Percentiles rank a stretch among this genome's conserved stretches.
These are phyloP conservation scores for Tor tambroides DNA, from an alignment of 2,113 vertebrate genomes.

Conservation along the genomic window DNA sequence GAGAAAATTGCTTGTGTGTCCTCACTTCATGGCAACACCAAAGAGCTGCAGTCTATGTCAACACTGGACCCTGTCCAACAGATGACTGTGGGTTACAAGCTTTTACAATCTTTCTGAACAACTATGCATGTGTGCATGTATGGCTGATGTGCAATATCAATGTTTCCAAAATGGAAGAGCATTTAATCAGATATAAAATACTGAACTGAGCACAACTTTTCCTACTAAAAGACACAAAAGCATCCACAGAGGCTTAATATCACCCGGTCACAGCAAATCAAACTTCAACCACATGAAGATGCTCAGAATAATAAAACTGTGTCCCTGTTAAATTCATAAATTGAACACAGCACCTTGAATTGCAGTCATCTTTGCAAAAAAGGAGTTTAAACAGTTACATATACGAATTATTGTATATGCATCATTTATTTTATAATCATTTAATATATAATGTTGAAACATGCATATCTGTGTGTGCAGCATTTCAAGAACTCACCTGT, in stretches of 20 bases:
- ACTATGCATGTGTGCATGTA: background rate
- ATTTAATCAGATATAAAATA: background rate
- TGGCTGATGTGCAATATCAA: background rate
- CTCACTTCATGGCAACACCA: conserved; percentile 41
- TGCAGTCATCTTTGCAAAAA: background rate
- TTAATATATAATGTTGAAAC: background rate
- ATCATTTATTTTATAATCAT: background rate
- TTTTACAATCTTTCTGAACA: background rate
- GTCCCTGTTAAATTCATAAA: background rate
- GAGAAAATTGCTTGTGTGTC: conserved; percentile 23
- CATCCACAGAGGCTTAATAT: background rate
- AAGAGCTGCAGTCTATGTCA: conserved; percentile 25
- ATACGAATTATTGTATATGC: background rate
- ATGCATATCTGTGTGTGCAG: background rate
- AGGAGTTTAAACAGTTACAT: background rate
- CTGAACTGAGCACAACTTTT: background rate
- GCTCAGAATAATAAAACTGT: background rate
- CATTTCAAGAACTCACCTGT: conserved; percentile 20
- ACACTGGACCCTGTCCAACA: conserved; percentile 29
- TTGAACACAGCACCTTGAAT: too few relatives aligned
- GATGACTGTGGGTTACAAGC: background rate
- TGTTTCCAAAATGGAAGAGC: background rate
- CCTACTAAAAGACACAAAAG: background rate
- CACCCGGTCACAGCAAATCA: background rate
- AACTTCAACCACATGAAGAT: background rate